Conservation (phyloP, 2,113 vertebrate species). For the Rhadina sibilatrix region DNA sequence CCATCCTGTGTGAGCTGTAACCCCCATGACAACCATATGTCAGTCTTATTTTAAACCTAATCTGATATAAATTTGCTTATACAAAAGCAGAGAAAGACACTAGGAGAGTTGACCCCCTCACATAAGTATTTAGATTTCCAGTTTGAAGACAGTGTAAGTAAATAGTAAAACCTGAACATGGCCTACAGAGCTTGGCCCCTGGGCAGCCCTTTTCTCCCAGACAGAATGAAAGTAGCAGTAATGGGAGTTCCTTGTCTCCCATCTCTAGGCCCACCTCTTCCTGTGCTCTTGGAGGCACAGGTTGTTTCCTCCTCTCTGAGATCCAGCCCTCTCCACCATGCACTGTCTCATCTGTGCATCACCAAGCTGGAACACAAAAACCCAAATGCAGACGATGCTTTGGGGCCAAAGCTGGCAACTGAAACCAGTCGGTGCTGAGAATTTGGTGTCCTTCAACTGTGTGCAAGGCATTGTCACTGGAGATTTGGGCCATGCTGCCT, state of each 20-base stretch:
- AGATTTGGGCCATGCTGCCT: background rate
- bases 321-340: background rate
- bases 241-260: background rate
- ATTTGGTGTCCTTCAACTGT: background rate
- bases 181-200: background rate
- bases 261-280: background rate
- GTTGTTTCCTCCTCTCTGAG: background rate
- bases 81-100: background rate
- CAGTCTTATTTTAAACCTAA: background rate
- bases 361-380: background rate
- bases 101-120: background rate
- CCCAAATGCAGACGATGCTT: background rate
- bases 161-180: background rate
- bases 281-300: background rate
- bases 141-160: background rate
- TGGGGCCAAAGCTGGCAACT: background rate
- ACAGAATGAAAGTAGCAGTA: rapidly evolving
- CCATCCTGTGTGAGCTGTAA: background rate
- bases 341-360: rapidly evolving
- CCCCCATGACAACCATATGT: background rate
- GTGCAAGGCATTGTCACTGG: background rate
- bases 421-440: background rate
- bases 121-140: background rate
- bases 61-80: background rate
- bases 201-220: background rate